Conservation (phyloP, 1,140 invertebrate species). For the Diabrotica undecimpunctata region DNA sequence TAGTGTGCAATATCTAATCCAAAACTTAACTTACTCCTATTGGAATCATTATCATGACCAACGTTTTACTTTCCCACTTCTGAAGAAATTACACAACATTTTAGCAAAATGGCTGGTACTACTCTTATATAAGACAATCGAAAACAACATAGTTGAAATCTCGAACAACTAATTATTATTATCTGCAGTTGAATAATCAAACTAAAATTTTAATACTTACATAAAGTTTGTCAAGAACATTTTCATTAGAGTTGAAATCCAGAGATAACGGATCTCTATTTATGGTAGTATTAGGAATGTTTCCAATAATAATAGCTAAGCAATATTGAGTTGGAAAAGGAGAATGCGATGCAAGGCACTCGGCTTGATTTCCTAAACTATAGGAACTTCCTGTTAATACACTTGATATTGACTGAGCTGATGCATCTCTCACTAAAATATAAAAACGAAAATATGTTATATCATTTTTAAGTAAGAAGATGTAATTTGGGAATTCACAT, state of each 20-base stretch:
- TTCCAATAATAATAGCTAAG: constrained; percentile 48
- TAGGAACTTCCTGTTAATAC: constrained; percentile 55
- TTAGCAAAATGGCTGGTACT: no score
- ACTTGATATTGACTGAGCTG: constrained; percentile 56
- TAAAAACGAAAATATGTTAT: background rate
- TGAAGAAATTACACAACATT: no score
- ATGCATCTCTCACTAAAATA: constrained; percentile 57
- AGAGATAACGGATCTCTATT: constrained; percentile 43
- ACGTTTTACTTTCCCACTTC: no score
- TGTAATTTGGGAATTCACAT: no score
- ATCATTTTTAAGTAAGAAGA: no score
- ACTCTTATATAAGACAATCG: no score
- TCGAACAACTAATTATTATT: no score
- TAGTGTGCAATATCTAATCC: no score
- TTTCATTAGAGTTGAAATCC: constrained; percentile 48
- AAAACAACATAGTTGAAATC: no score
- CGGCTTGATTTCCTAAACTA: constrained; percentile 61
- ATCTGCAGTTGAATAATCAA: no score
- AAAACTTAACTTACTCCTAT: no score
- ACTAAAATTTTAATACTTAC: constrained; percentile 43
- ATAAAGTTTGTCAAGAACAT: constrained; percentile 53
- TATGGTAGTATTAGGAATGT: constrained; percentile 43
- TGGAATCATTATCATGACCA: no score
- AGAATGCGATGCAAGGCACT: constrained; percentile 53
- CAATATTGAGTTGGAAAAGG: constrained; percentile 55